These are phyloP conservation scores for Eupelmus urozonus DNA, from an alignment of 2,888 invertebrate species.

Conservation along the genomic window DNA sequence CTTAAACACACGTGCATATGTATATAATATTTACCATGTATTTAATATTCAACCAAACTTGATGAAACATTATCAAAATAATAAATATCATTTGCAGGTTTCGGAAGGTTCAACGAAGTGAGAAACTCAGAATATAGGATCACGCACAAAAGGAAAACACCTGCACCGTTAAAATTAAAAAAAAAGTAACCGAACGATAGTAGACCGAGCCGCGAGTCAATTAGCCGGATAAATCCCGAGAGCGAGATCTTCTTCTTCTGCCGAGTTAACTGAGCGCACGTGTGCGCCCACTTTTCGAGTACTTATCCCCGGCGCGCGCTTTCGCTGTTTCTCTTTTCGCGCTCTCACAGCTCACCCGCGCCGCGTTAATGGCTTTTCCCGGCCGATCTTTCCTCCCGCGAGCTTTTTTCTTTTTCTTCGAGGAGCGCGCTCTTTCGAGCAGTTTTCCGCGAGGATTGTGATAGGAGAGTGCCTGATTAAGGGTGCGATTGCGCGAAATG, in stretches of 20 bases:
- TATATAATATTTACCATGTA: no score
- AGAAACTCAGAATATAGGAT: slow-evolving; percentile 7
- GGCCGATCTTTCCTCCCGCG: no score
- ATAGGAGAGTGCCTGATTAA: no score
- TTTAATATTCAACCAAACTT: no score
- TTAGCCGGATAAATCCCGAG: slow-evolving; percentile 48
- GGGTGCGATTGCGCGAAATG: neutral
- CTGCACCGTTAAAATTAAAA: slow-evolving; percentile 39
- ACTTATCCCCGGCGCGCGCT: slow-evolving; percentile 16
- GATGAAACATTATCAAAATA: no score
- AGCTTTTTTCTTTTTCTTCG: neutral
- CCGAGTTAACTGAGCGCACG: neutral
- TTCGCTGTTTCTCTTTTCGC: slow-evolving; percentile 23
- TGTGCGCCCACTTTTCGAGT: neutral
- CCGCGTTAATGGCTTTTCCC: slow-evolving; percentile 22
- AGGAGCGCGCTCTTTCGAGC: no score
- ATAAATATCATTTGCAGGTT: no score
- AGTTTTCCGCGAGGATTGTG: no score
- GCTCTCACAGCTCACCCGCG: neutral
- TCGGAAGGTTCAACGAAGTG: no score
- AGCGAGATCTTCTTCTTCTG: slow-evolving; percentile 27
- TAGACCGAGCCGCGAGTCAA: slow-evolving; percentile 33
- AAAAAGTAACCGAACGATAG: slow-evolving; percentile 36
- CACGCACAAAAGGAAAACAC: neutral
- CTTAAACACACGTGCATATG: no score